These are phyloP conservation scores for Lophius americanus DNA, from an alignment of 2,797 vertebrate genomes.

Conservation along the genomic window DNA sequence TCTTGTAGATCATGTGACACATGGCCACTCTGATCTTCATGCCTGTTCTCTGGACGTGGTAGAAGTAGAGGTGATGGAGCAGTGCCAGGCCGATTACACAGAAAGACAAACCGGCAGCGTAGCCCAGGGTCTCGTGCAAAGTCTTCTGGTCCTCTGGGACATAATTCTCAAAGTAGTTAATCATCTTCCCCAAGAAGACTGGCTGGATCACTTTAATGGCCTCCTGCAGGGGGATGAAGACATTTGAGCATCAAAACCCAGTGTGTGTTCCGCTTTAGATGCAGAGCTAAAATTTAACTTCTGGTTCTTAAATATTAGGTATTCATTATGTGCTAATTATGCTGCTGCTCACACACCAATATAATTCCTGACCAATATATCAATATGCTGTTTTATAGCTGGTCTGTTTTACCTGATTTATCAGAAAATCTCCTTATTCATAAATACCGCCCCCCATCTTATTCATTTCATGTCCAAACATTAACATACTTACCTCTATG, in stretches of 20 bases:
- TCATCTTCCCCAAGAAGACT: slow-evolving; percentile 88
- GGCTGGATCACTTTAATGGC: slow-evolving; percentile 87
- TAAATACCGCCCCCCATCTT: too few species aligned
- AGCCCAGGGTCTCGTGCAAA: slow-evolving; percentile 76
- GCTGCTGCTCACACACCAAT: too few species aligned
- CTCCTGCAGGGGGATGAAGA: slow-evolving; percentile 78
- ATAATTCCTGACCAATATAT: background rate
- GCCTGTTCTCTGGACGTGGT: slow-evolving; percentile 88
- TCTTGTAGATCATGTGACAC: slow-evolving; percentile 96
- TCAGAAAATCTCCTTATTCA: too few species aligned
- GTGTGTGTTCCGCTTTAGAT: too few species aligned
- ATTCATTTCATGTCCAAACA: background rate
- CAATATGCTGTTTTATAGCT: background rate
- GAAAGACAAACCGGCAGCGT: slow-evolving; percentile 80
- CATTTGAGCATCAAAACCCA: too few species aligned
- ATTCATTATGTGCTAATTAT: too few species aligned
- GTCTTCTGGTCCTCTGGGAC: slow-evolving; percentile 44
- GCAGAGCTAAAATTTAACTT: too few species aligned
- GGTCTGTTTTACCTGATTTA: background rate
- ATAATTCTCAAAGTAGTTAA: slow-evolving; percentile 87
- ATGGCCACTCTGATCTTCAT: slow-evolving; percentile 94
- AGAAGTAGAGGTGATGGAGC: slow-evolving; percentile 93
- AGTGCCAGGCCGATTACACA: slow-evolving; percentile 83
- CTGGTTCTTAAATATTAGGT: too few species aligned
- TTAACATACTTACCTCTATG: slow-evolving; percentile 85